A percentile compares a stretch with the other conserved stretches of the same genome.
These are phyloP conservation scores for Mustelus asterias DNA, from an alignment of 2,113 vertebrate species.

Conservation along the genomic window DNA sequence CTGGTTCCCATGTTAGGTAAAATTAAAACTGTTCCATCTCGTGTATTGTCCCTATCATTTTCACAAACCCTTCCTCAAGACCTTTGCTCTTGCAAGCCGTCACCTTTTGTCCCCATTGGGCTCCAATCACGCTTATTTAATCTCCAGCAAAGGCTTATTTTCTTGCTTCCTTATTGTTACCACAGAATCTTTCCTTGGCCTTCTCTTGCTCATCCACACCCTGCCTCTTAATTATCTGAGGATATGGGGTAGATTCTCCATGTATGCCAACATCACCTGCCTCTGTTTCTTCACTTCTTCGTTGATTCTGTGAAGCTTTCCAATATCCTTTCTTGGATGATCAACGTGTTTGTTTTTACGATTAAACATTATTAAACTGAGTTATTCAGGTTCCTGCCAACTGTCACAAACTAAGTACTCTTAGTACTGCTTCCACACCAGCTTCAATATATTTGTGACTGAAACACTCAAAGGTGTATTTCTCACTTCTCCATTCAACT, in stretches of 20 bases:
- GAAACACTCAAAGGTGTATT: not conserved
- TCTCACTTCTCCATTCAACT: not conserved
- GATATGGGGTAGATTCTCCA: not conserved
- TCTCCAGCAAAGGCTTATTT: not conserved
- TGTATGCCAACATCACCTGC: no score
- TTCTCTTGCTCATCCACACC: not conserved
- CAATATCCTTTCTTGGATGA: not conserved
- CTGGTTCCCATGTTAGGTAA: not conserved
- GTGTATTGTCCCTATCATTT: not conserved
- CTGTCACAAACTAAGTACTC: not conserved
- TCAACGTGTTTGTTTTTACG: not conserved
- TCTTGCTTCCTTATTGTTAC: not conserved
- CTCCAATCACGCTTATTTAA: not conserved
- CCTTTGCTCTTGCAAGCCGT: not conserved
- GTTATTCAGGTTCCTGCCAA: not conserved
- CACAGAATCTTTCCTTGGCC: not conserved
- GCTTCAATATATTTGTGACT: not conserved
- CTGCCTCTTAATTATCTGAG: not conserved
- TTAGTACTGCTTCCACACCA: not conserved
- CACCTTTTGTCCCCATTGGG: not conserved
- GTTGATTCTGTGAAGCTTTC: not conserved
- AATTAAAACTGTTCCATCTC: no score
- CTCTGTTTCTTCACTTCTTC: no score
- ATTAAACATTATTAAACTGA: not conserved
- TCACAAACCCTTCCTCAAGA: not conserved